These are phyloP conservation scores for Eupithecia dodoneata DNA, from an alignment of 2,888 invertebrate species.

Conservation along the genomic window DNA sequence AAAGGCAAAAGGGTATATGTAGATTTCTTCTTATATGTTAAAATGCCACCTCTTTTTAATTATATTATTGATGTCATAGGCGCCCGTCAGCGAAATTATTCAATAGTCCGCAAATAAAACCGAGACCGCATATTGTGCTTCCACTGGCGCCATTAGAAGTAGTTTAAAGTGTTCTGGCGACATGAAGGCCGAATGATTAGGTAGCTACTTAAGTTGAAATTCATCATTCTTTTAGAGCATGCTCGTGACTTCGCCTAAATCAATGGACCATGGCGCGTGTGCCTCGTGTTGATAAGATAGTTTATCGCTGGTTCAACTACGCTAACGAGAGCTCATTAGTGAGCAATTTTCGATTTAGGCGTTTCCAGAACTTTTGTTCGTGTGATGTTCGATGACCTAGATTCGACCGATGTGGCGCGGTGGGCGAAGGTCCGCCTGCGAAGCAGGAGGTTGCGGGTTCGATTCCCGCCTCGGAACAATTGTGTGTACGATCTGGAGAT, in stretches of 20 bases:
- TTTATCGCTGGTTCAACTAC: slow-evolving; percentile 5
- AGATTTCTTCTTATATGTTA: not conserved
- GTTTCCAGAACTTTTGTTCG: not conserved
- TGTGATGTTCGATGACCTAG: not conserved
- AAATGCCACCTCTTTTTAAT: not conserved
- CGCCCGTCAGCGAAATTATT: not conserved
- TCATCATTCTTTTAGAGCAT: slow-evolving; percentile 56
- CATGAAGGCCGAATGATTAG: slow-evolving; percentile 62
- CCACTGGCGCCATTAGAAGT: slow-evolving; percentile 52
- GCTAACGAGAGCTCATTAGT: slow-evolving; percentile 18
- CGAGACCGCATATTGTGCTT: slow-evolving; percentile 40
- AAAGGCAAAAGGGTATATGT: no score
- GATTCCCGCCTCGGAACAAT: no score
- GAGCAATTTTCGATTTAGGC: not conserved
- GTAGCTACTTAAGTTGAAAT: slow-evolving; percentile 59
- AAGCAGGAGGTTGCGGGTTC: no score
- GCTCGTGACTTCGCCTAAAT: slow-evolving; percentile 44
- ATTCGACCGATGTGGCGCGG: not conserved
- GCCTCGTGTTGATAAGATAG: slow-evolving; percentile 32
- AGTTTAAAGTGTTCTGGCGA: slow-evolving; percentile 39
- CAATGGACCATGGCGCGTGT: slow-evolving; percentile 34
- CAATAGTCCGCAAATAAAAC: slow-evolving; percentile 8
- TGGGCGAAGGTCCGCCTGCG: no score
- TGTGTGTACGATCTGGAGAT: no score
- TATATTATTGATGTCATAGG: not conserved